Evolutionary conservation across 2,888 invertebrate species (phyloP), one percentile per base, ranked within the genome.

Genomic region (Cantharis rustica): DNA sequence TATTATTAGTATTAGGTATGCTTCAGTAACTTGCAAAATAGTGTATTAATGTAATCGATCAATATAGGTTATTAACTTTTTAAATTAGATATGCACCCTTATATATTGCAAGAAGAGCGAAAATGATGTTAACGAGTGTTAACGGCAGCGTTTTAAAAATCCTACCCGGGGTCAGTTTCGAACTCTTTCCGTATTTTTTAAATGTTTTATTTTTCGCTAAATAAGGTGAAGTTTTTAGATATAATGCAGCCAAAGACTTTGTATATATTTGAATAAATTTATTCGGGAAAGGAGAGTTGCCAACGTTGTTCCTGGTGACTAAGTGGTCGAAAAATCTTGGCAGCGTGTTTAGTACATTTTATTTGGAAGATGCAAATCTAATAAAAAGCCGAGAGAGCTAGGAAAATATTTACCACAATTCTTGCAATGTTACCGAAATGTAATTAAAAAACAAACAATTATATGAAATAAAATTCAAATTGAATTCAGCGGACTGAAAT

Each of bases 1-100:
- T 77, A 74, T 74, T 77, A 74, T 74, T 77, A 71, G 76, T 71
- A 68, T 71, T 73, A 73, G 71, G 73, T 77, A 74, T 47, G 63
- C 68, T 68, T 68, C 72, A 15, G 69, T 71, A 73, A 73, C 68
- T 77, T 74, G 71, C 68, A 74, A 77, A 77, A 77, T 73, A 71
- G 68, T 61, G 47, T 66, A 26, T 17, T 61, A 71, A 20, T 61
- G 61, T 63, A 66, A 73, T 73, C 73, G 69, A 73, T 73, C 73
- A 69, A 73, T 69, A 62, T 27, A 69, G 23, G 73, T 47, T 72
- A 63, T 23, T 68, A 20, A 16, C 27, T 63, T 71, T 71, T 66
- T 47, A 47, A 47, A 47, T 47, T 47, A 47, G 47, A 47, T 47
- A 47, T 47, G 47, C 47, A 47, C 47, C 47, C 47, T 47, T n/a